Conservation (phyloP, 1,140 invertebrate genomes). For the Neocloeon triangulifer region DNA sequence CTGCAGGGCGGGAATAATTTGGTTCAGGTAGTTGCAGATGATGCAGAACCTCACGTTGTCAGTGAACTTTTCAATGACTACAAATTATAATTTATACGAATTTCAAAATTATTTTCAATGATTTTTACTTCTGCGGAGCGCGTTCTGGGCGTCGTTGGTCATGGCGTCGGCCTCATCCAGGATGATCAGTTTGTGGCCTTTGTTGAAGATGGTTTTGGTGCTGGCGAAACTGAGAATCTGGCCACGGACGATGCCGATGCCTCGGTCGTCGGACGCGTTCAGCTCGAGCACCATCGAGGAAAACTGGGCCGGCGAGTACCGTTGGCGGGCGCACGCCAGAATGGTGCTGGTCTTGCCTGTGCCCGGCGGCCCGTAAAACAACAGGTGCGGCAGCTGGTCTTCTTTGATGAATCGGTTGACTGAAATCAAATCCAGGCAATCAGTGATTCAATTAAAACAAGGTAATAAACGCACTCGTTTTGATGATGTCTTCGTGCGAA, state of each 20-base stretch:
- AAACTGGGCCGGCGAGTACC: constrained; percentile 73
- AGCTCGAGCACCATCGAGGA: constrained; percentile 80
- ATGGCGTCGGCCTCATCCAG: constrained; percentile 99
- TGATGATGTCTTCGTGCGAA: constrained; percentile 91
- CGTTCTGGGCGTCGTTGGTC: constrained; percentile 99
- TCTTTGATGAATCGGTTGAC: constrained; percentile 84
- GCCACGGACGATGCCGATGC: constrained; percentile 88
- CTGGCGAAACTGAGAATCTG: constrained; percentile 96
- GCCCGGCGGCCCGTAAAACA: constrained; percentile 97
- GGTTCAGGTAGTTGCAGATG: constrained; percentile 96
- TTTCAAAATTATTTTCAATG: constrained; percentile 7
- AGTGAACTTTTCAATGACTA: constrained; percentile 97
- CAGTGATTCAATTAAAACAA: constrained; percentile 2
- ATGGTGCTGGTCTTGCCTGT: constrained; percentile 98
- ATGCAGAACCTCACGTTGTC: constrained; percentile 96
- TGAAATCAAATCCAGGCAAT: constrained; percentile 23
- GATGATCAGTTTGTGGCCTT: constrained; percentile 89
- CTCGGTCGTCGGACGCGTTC: constrained; percentile 98
- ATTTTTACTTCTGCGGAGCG: constrained; percentile 73
- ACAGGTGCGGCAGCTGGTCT: constrained; percentile 81
- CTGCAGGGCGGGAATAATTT: constrained; percentile 96
- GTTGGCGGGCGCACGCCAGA: constrained; percentile 79
- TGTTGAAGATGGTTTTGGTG: constrained; percentile 87
- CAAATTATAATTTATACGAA: constrained; percentile 14
- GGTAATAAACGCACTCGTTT: constrained; percentile 57